phyloP scores from a whole-genome alignment of 2,797 vertebrate species.

The Geotrypetes seraphini region DNA sequence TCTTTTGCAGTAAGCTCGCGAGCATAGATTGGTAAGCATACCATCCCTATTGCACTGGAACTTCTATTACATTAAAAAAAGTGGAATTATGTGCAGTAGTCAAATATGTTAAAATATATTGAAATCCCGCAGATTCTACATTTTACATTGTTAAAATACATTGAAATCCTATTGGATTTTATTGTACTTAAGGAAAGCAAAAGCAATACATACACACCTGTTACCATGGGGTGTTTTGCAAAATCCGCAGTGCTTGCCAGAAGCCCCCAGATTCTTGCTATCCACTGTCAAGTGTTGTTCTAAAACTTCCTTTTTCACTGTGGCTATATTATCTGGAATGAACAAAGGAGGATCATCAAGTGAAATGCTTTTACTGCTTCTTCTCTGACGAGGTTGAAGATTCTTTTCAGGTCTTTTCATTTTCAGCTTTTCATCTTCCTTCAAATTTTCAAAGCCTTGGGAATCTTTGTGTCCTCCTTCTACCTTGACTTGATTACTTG shows the following conservation, averaged over 20 bases:
- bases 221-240: slow-evolving; percentile 93
- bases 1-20: too few species aligned
- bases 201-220: slow-evolving; percentile 67
- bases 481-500: slow-evolving; percentile 49
- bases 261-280: slow-evolving; percentile 76
- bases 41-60: too few species aligned
- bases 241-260: slow-evolving; percentile 87
- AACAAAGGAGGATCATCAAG: slow-evolving; percentile 90
- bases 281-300: slow-evolving; percentile 54
- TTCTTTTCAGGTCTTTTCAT: slow-evolving; percentile 74
- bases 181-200: too few species aligned
- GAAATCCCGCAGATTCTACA: too few species aligned
- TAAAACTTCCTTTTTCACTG: slow-evolving; percentile 66
- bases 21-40: too few species aligned
- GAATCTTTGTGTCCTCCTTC: slow-evolving; percentile 45
- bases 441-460: slow-evolving; percentile 27
- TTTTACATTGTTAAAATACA: too few species aligned
- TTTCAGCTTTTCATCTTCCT: slow-evolving; percentile 69
- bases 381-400: slow-evolving; percentile 72
- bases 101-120: too few species aligned
- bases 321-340: slow-evolving; percentile 92
- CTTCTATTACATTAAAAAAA: too few species aligned
- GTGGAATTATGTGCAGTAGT: too few species aligned
- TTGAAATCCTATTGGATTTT: too few species aligned
- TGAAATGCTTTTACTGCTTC: slow-evolving; percentile 74